Evolutionary conservation across 2,888 invertebrate genomes (phyloP), one percentile per base, ranked within the genome.

Genomic region (Ctenicera cuprea): DNA sequence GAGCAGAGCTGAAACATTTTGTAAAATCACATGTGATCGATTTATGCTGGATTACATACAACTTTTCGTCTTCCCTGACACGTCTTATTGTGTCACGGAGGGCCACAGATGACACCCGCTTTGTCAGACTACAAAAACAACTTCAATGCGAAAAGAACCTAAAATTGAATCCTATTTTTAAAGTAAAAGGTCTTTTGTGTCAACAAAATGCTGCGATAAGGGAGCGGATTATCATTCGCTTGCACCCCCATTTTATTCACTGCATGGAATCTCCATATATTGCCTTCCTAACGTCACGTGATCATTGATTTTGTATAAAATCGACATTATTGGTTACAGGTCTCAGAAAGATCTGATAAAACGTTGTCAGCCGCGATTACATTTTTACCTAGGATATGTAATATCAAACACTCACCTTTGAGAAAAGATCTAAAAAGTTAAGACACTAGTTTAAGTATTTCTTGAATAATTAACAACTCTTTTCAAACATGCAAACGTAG

Each of bases 111-210:
- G 71, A 66, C 61, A 71, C 48, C n/a, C 66, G 50, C 71, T 73
- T 73, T 73, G 64, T 69, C 41, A 54, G 41, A 30, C 61, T 67
- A 67, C 54, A 62, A 72, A 72, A 72, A 67, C 69, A 73, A 69
- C 73, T 73, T 73, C 38, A 73, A 67, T 68, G 54, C 69, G 63
- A 54, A 69, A 63, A 73, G 69, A 68, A 64, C 41, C 64, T 71
- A 59, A 73, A 74, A 74, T 74, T 69, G 74, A 74, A 74, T 70
- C 59, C 70, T 66, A 74, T 74, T 74, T 74, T 74, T 74, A 74
- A 74, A 70, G 74, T 65, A 69, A 73, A 73, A 73, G 65, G 65
- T 69, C 70, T 74, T 70, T 70, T 69, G 69, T 69, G 69, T 73
- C 63, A 65, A 73, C 73, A 69, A 69, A 64, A 64, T 54, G 73